phyloP scores from a whole-genome alignment of 2,113 vertebrate species.

The Ondatra zibethicus region DNA sequence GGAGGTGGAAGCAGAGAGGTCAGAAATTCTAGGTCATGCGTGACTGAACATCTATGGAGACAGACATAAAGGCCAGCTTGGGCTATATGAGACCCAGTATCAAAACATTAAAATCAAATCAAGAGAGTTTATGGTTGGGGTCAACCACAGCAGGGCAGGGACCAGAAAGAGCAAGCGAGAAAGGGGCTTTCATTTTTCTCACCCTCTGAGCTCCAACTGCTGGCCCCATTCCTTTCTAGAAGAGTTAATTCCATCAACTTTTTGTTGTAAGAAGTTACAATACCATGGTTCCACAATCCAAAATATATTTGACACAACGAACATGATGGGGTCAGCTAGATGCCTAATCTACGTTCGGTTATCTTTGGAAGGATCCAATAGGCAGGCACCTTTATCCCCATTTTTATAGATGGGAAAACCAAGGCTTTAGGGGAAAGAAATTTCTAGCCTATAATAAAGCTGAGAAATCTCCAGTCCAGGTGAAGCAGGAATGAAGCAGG shows the following conservation, averaged over 20 bases:
- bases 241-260: neutral
- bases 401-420: neutral
- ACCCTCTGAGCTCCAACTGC: neutral
- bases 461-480: neutral
- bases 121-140: neutral
- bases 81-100: neutral
- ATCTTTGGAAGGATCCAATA: neutral
- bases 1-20: neutral
- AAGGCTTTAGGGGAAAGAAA: neutral
- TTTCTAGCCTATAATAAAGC: accelerated
- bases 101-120: neutral
- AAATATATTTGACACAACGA: neutral
- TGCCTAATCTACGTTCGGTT: neutral
- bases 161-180: neutral
- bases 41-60: neutral
- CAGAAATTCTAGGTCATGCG: neutral
- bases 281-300: neutral
- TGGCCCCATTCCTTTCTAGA: neutral
- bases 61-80: neutral
- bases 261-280: neutral
- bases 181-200: neutral
- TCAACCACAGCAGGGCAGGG: neutral
- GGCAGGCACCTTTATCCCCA: neutral
- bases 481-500: accelerated
- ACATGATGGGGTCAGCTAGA: neutral